These are phyloP conservation scores for Intellagama lesueurii DNA, from an alignment of 2,797 vertebrate genomes.

Conservation along the genomic window DNA sequence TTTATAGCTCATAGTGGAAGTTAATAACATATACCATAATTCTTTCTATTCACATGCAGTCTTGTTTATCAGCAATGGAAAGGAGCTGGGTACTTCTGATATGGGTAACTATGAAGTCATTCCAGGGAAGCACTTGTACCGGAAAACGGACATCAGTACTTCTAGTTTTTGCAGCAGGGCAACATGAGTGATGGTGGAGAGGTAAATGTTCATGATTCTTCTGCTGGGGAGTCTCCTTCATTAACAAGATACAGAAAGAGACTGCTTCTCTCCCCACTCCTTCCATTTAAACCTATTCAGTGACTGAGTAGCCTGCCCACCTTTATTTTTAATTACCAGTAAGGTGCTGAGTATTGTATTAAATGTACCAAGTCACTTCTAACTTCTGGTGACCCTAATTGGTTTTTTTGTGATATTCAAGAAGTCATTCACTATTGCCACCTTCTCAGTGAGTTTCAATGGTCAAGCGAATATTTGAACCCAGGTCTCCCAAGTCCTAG, in stretches of 20 bases:
- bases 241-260: not conserved
- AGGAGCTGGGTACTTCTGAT: not conserved
- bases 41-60: slow-evolving; percentile 47
- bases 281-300: not conserved
- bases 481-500: too few species aligned
- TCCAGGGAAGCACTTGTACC: accelerated
- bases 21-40: slow-evolving; percentile 35
- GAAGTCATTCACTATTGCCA: too few species aligned
- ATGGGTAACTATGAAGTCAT: not conserved
- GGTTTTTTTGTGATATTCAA: too few species aligned
- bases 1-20: slow-evolving; percentile 50
- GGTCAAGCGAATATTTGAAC: too few species aligned
- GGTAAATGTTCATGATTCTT: not conserved
- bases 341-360: not conserved
- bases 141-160: accelerated
- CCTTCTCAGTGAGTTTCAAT: too few species aligned
- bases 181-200: too few species aligned
- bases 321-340: not conserved
- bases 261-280: not conserved
- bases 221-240: not conserved
- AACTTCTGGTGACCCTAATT: too few species aligned
- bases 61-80: slow-evolving; percentile 40
- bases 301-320: not conserved
- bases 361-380: too few species aligned
- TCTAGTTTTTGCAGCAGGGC: not conserved